These are phyloP conservation scores for Lamproptera curius DNA, from an alignment of 2,888 invertebrate genomes.

Conservation along the genomic window DNA sequence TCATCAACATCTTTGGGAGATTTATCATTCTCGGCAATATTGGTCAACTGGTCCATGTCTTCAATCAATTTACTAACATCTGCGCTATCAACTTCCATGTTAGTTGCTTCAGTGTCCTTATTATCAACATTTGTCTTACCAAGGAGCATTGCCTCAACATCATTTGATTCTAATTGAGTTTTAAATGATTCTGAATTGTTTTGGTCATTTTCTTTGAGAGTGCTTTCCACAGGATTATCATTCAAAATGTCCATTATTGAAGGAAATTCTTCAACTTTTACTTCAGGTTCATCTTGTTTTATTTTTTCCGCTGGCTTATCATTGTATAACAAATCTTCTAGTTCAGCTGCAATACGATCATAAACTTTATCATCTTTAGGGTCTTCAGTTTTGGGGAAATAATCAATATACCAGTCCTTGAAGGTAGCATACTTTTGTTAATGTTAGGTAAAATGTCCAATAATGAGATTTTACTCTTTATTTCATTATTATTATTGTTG, in stretches of 20 bases:
- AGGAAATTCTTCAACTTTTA: slow-evolving; percentile 58
- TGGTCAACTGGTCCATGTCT: slow-evolving; percentile 42
- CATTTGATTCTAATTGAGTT: slow-evolving; percentile 57
- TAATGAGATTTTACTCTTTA: slow-evolving; percentile 44
- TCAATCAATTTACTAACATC: slow-evolving; percentile 44
- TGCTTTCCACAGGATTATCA: slow-evolving; percentile 36
- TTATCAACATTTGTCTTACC: slow-evolving; percentile 43
- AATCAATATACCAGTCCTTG: slow-evolving; percentile 68
- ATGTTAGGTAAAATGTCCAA: slow-evolving; percentile 52
- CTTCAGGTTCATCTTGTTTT: slow-evolving; percentile 34
- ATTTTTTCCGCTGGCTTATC: slow-evolving; percentile 45
- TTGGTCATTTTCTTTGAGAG: slow-evolving; percentile 49
- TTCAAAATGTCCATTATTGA: slow-evolving; percentile 74
- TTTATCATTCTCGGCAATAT: slow-evolving; percentile 29
- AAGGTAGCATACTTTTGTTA: slow-evolving; percentile 55
- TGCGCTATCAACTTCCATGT: slow-evolving; percentile 53
- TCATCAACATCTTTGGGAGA: slow-evolving; percentile 26
- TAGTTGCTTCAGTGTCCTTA: slow-evolving; percentile 34
- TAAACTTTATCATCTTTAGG: slow-evolving; percentile 69
- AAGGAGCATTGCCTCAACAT: slow-evolving; percentile 70
- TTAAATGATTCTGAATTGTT: slow-evolving; percentile 44
- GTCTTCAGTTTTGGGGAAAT: slow-evolving; percentile 61
- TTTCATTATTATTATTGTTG: slow-evolving; percentile 39
- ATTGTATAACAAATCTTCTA: slow-evolving; percentile 71
- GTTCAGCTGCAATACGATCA: slow-evolving; percentile 71